Evolutionary conservation across 2,113 vertebrate species (phyloP).

Genomic region (Nansenia antarctica): DNA sequence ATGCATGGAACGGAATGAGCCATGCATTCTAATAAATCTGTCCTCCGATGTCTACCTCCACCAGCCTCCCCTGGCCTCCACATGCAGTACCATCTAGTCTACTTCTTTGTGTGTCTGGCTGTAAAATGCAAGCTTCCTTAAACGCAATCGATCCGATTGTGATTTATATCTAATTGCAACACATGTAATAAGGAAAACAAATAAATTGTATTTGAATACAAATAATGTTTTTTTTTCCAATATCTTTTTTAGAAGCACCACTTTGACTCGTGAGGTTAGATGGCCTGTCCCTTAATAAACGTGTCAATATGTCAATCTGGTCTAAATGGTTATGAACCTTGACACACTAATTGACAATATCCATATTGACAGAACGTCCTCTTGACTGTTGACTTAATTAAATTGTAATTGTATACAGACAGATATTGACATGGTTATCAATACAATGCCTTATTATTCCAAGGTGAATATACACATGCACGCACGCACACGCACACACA

Average conservation of each 20-base stretch:
- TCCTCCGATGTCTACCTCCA: no score
- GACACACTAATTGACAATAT: not conserved
- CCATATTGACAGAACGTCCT: not conserved
- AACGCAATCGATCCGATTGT: constrained; percentile 46
- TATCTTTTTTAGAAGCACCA: constrained; percentile 7
- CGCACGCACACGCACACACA: not conserved
- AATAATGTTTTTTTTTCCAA: not conserved
- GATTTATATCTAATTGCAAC: constrained; percentile 51
- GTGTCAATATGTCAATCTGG: not conserved
- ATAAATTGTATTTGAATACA: constrained; percentile 57
- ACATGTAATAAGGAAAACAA: constrained; percentile 48
- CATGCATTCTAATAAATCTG: not conserved
- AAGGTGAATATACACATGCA: not conserved
- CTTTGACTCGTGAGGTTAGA: constrained; percentile 22
- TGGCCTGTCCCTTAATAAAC: constrained; percentile 12
- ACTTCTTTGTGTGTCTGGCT: constrained; percentile 54
- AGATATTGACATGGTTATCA: not conserved
- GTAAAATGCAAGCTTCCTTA: constrained; percentile 46
- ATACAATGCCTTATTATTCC: not conserved
- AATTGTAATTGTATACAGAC: not conserved
- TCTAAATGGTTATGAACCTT: not conserved
- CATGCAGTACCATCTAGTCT: no score
- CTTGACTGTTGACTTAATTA: not conserved
- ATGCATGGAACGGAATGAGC: no score
- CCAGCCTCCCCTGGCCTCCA: no score